phyloP scores from a whole-genome alignment of 2,888 invertebrate species.

The Campoplex nolae region DNA sequence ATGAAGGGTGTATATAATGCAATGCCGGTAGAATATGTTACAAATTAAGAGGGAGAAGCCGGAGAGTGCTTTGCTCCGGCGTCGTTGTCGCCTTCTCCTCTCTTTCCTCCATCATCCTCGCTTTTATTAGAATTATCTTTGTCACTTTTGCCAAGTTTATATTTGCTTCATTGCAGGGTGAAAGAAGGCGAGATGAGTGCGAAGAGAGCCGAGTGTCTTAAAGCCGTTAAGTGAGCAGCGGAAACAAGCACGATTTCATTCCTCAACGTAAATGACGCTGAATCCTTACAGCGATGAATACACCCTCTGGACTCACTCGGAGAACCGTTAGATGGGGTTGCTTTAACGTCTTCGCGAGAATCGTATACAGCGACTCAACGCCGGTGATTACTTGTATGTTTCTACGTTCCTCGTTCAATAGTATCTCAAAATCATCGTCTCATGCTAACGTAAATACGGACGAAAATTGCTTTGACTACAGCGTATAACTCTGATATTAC shows the following conservation, averaged over 20 bases:
- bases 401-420: conserved; percentile 47
- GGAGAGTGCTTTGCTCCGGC: conserved; percentile 79
- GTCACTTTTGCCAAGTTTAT: conserved; percentile 84
- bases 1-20: conserved; percentile 78
- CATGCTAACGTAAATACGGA: neutral
- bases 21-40: conserved; percentile 83
- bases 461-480: neutral
- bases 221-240: conserved; percentile 34
- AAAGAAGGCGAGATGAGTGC: conserved; percentile 54
- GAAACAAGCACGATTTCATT: conserved; percentile 5
- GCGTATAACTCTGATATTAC: neutral
- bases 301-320: conserved; percentile 50
- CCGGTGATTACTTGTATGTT: conserved; percentile 23
- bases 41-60: conserved; percentile 83
- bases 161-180: conserved; percentile 80
- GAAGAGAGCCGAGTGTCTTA: conserved; percentile 31
- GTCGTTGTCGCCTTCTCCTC: conserved; percentile 74
- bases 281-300: conserved; percentile 30
- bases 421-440: conserved; percentile 39
- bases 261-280: conserved; percentile 15
- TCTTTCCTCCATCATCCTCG: conserved; percentile 76
- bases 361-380: conserved; percentile 21
- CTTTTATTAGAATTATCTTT: conserved; percentile 85
- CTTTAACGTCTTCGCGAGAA: conserved; percentile 41
- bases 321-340: conserved; percentile 52